Evolutionary conservation across 2,797 vertebrate genomes (phyloP).

Genomic region (Petrocephalus schoutedeni): DNA sequence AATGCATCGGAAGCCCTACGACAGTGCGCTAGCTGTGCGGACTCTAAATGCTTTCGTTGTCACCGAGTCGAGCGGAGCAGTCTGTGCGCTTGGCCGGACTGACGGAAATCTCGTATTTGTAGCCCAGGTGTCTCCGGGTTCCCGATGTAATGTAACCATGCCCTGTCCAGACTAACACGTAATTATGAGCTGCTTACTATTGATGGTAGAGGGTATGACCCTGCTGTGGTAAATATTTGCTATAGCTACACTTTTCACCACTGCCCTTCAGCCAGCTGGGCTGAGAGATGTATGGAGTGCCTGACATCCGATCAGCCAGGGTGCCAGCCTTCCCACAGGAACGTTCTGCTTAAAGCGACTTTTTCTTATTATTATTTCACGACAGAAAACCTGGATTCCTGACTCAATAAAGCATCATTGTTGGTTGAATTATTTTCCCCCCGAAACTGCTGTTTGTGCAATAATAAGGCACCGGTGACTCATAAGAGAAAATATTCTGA

Average conservation of each 20-base stretch:
- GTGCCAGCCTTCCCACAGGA: not conserved
- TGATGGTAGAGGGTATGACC: conserved; percentile 32
- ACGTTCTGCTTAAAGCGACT: not conserved
- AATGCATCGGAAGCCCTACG: conserved; percentile 30
- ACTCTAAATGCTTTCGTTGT: not conserved
- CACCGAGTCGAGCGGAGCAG: conserved; percentile 40
- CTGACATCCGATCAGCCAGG: conserved; percentile 55
- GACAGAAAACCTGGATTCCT: not conserved
- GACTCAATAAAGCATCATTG: not conserved
- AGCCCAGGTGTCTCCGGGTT: not conserved
- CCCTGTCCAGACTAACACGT: not conserved
- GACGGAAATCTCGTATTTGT: not conserved
- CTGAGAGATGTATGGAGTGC: conserved; percentile 25
- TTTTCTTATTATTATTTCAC: not conserved
- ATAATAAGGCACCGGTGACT: not conserved
- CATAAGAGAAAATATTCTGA: not conserved
- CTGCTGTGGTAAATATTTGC: conserved; percentile 13
- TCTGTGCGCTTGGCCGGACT: conserved; percentile 26
- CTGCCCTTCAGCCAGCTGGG: conserved; percentile 52
- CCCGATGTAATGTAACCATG: not conserved
- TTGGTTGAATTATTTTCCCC: not conserved
- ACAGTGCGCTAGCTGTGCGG: conserved; percentile 6
- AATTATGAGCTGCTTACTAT: not conserved
- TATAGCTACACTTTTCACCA: conserved; percentile 16
- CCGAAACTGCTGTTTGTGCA: not conserved